Base-by-base conservation (phyloP, 2,797 vertebrate species). In the Sebastes taczanowskii region DNA sequence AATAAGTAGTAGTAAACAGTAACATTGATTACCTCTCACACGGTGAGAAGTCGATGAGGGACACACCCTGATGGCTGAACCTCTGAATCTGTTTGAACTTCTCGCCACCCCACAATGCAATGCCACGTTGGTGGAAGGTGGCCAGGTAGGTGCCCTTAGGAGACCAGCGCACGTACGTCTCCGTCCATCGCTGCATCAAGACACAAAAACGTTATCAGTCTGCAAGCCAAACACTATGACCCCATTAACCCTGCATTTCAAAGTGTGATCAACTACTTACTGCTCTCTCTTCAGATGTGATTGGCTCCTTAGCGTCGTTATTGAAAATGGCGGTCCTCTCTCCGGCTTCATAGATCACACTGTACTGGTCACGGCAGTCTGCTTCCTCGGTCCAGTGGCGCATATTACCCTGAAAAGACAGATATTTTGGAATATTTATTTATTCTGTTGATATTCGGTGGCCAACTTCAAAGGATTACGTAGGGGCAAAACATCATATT, bases 11-110 rank as follows among this genome's bases (percentile, higher is more conserved):
- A 22, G 2, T 3, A 1, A 25, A 65, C 18, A 16, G 68, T 11
- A 23, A 7, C 1, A 20, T 5, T 38, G 25, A 23, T 88, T 96
- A 99, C 98, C 98, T 97, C 92, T 99, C 99, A 87, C 98, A 99
- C 1, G 99, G 98, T 0, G 99, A 99, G 92, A 99, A 99, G 93
- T 99, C 99, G n/a, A 99, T 99, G 16, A 99, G 98, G 77, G 99
- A 98, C 49, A 99, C 99, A 1, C 98, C 99, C 80, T 97, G 97
- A 88, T 99, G 99, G 89, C 97, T 98, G 90, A 99, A 99, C 79
- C 98, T 96, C 90, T 99, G 99, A 62, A 99, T 99, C 94, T 99
- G 99, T 77, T 99, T 99, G 95, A 99, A 99, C 68, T 99, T 99
- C 95, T 99, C 99, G 20, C 98, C 98, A 1, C 98, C 99, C 99